These are phyloP conservation scores for Cryptus armator DNA, from an alignment of 2,888 invertebrate genomes.

Conservation along the genomic window DNA sequence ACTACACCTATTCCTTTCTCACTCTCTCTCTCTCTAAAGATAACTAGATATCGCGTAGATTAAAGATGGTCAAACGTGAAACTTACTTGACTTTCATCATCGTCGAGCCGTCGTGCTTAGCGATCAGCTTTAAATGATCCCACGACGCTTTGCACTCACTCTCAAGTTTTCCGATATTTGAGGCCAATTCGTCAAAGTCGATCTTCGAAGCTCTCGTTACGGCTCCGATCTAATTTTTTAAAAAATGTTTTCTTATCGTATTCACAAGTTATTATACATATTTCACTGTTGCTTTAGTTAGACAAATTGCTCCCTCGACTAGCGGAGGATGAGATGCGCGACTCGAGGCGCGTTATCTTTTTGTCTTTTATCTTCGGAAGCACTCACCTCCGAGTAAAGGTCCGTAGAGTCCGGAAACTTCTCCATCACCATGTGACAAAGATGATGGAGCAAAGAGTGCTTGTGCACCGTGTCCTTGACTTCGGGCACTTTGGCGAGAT, in stretches of 20 bases:
- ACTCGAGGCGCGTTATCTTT: slow-evolving; percentile 3
- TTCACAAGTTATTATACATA: neutral
- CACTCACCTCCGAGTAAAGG: slow-evolving; percentile 96
- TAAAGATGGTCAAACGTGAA: neutral
- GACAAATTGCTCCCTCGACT: neutral
- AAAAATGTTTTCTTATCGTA: neutral
- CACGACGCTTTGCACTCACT: slow-evolving; percentile 98
- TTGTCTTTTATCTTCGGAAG: slow-evolving; percentile 44
- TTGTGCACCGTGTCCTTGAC: slow-evolving; percentile 99
- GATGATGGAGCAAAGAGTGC: slow-evolving; percentile 98
- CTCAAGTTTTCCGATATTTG: slow-evolving; percentile 95
- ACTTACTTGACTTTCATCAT: slow-evolving; percentile 94
- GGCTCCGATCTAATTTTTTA: slow-evolving; percentile 90
- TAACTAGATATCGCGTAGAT: neutral
- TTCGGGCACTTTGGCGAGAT: slow-evolving; percentile 98
- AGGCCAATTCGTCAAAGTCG: slow-evolving; percentile 96
- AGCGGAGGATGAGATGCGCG: neutral
- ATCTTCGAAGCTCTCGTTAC: slow-evolving; percentile 96
- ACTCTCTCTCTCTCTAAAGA: neutral
- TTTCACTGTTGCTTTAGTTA: neutral
- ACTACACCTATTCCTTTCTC: neutral
- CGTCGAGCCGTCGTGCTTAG: slow-evolving; percentile 96
- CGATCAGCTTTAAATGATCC: slow-evolving; percentile 97
- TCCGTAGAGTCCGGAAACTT: slow-evolving; percentile 98
- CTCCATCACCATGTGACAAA: slow-evolving; percentile 99